These are phyloP conservation scores for Ictidomys tridecemlineatus DNA, from an alignment of 2,113 vertebrate genomes.

Conservation along the genomic window DNA sequence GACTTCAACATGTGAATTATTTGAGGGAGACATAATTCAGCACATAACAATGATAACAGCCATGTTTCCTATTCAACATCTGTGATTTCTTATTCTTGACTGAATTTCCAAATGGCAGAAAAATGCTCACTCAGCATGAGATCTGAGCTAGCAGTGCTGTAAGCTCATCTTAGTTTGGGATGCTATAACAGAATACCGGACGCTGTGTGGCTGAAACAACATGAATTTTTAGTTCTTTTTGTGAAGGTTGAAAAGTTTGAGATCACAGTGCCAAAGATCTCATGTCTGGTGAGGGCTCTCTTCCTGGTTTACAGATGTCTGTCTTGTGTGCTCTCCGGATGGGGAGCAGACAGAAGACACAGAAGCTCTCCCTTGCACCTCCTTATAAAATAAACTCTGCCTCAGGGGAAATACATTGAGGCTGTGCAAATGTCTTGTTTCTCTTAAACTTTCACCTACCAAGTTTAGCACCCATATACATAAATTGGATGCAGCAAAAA, in stretches of 20 bases:
- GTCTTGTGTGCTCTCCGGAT: too few species aligned
- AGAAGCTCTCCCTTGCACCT: too few species aligned
- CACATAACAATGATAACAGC: not conserved
- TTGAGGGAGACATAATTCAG: not conserved
- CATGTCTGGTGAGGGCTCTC: not conserved
- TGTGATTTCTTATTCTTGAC: not conserved
- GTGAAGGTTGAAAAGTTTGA: too few species aligned
- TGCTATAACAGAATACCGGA: not conserved
- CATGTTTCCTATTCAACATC: not conserved
- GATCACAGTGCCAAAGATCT: not conserved
- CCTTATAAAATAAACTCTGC: not conserved
- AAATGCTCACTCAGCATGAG: not conserved
- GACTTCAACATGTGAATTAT: not conserved
- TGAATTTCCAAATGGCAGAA: not conserved
- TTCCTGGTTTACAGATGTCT: too few species aligned
- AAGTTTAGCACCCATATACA: too few species aligned
- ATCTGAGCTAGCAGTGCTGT: too few species aligned
- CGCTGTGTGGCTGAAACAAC: too few species aligned
- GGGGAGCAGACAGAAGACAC: too few species aligned
- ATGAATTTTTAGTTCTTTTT: not conserved
- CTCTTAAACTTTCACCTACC: too few species aligned
- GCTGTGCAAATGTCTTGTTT: too few species aligned
- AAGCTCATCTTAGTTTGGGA: too few species aligned
- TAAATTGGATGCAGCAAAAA: too few species aligned
- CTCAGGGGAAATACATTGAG: not conserved